Base-by-base conservation (phyloP, 2,797 vertebrate species). In the Fringilla coelebs region DNA sequence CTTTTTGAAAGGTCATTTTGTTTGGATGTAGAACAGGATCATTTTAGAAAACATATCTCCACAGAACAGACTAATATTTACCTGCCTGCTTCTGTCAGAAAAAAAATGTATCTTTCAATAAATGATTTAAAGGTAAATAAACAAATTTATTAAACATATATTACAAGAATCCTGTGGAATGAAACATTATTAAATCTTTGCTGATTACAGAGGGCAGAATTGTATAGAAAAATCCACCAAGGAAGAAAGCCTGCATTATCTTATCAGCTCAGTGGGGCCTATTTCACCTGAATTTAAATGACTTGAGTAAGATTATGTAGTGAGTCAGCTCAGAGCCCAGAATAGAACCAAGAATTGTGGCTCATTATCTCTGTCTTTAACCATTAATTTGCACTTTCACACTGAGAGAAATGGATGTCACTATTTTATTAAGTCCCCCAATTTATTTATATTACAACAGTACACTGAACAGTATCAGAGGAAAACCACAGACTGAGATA, bases 331-430 rank as follows among this genome's bases (percentile, higher is more conserved):
- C 90, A 60, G 49, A 75, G 70, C 68, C 70, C 73, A 84, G 71
- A 96, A 96, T 85, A 96, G 94, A 92, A 92, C 36, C 61, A 73
- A 21, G 77, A 90, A 92, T 90, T 18, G 38, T 90, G n/a, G 83
- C 34, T 93, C 67, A 68, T 92, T 89, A 90, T 77, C 49, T 49
- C 52, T 45, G 70, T 60, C 79, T 91, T 89, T 85, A 96, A 90
- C 85, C 55, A 91, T 45, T 85, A 86, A 90, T 92, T 90, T 7
- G 1, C 43, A 85, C 78, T 87, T 92, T 87, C 67, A 92, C n/a
- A 52, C 21, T 22, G 40, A 78, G 70, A 86, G 78, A 88, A 81
- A 94, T 60, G 15, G 19, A 79, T 89, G 75, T 67, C 77, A 74
- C 28, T 92, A 52, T 88, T 91, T 83, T 67, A 71, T 74, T 61